phyloP scores from a whole-genome alignment of 1,140 invertebrate species.

The Laupala kohalensis region DNA sequence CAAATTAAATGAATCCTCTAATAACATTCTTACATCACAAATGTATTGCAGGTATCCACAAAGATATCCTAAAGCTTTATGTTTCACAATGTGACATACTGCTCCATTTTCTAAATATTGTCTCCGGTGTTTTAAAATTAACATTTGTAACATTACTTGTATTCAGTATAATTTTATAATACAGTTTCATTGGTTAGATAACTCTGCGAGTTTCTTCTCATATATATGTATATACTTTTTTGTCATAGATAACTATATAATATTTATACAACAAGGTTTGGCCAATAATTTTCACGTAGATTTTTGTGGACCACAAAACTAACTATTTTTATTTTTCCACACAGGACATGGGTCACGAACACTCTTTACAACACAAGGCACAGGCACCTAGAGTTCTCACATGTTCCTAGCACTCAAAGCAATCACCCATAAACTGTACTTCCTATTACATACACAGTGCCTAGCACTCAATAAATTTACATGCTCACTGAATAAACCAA shows the following conservation, averaged over 20 bases:
- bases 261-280: neutral
- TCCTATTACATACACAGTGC: neutral
- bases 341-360: neutral
- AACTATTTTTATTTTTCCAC: neutral
- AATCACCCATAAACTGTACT: neutral
- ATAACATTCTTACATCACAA: neutral
- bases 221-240: neutral
- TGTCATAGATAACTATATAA: neutral
- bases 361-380: neutral
- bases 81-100: neutral
- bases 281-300: neutral
- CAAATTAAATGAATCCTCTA: neutral
- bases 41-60: neutral
- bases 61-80: neutral
- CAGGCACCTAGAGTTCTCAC: neutral
- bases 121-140: neutral
- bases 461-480: neutral
- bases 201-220: neutral
- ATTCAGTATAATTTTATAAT: neutral
- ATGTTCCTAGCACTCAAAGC: neutral
- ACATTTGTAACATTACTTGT: neutral
- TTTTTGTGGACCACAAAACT: neutral
- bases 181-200: neutral
- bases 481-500: neutral
- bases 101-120: neutral